These are phyloP conservation scores for Nibea albiflora DNA, from an alignment of 2,113 vertebrate genomes.

Conservation along the genomic window DNA sequence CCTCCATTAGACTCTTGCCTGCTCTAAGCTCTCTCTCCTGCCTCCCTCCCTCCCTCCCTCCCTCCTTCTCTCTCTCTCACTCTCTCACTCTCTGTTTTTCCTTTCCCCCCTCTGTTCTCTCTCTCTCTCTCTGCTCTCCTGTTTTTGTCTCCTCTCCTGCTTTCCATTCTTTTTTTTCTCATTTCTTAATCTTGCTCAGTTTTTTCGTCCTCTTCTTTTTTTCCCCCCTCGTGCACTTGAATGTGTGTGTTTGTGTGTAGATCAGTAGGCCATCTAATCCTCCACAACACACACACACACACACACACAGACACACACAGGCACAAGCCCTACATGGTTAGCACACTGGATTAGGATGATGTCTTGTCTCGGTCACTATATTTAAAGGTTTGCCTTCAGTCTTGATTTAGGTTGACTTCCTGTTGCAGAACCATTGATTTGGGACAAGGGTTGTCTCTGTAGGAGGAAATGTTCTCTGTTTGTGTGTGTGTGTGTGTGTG, in stretches of 20 bases:
- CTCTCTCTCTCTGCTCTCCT: slow-evolving; percentile 23
- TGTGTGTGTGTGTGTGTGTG: background rate
- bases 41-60: slow-evolving; percentile 15
- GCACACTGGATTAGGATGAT: slow-evolving; percentile 47
- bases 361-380: slow-evolving; percentile 39
- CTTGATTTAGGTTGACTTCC: slow-evolving; percentile 12
- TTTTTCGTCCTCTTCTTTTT: slow-evolving; percentile 19
- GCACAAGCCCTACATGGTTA: slow-evolving; percentile 53
- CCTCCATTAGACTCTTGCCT: slow-evolving; percentile 43
- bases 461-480: slow-evolving; percentile 19
- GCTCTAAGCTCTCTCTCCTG: slow-evolving; percentile 43
- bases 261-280: slow-evolving; percentile 70
- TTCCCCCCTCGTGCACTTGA: slow-evolving; percentile 19
- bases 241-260: slow-evolving; percentile 57
- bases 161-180: slow-evolving; percentile 36
- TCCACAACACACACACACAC: slow-evolving; percentile 29
- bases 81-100: background rate
- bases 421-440: slow-evolving; percentile 22
- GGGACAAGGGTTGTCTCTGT: slow-evolving; percentile 24
- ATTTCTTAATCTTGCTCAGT: slow-evolving; percentile 59
- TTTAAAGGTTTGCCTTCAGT: slow-evolving; percentile 31
- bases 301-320: slow-evolving; percentile 16
- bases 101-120: slow-evolving; percentile 1
- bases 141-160: slow-evolving; percentile 42
- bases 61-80: slow-evolving; percentile 9